These are phyloP conservation scores for Metopia argyrocephala DNA, from an alignment of 2,888 invertebrate species.

Conservation along the genomic window DNA sequence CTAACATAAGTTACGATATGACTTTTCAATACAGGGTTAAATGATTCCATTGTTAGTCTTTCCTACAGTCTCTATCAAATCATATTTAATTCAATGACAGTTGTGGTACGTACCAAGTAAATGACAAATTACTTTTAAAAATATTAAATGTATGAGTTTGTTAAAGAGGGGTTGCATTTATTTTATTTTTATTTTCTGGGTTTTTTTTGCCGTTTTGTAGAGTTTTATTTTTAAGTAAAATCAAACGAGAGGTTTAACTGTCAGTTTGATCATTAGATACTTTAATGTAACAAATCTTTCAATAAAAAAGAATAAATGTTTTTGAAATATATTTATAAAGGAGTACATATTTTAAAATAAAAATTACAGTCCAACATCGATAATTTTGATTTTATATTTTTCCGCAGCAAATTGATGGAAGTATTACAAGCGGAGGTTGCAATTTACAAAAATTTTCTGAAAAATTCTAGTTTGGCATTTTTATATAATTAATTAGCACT, in stretches of 20 bases:
- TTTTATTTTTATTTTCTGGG: background rate
- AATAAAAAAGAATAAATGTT: background rate
- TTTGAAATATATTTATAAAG: background rate
- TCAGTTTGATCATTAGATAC: slow-evolving; percentile 65
- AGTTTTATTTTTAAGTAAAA: slow-evolving; percentile 24
- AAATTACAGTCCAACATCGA: background rate
- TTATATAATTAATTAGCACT: too few species aligned
- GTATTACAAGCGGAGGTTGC: too few species aligned
- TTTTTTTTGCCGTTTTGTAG: slow-evolving; percentile 28
- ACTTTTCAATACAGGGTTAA: background rate
- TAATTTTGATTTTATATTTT: too few species aligned
- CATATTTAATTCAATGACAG: background rate
- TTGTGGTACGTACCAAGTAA: background rate
- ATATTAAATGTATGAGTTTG: slow-evolving; percentile 17
- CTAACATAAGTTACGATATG: slow-evolving; percentile 34
- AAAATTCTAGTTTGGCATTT: too few species aligned
- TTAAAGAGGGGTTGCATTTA: slow-evolving; percentile 21
- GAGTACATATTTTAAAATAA: background rate
- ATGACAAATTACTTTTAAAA: slow-evolving; percentile 56
- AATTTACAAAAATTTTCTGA: too few species aligned
- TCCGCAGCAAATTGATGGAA: too few species aligned
- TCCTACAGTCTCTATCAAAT: background rate
- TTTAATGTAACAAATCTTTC: background rate
- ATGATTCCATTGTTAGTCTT: background rate
- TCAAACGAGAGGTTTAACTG: slow-evolving; percentile 69